These are phyloP conservation scores for Trogon surrucura DNA, from an alignment of 2,113 vertebrate genomes.

Conservation along the genomic window DNA sequence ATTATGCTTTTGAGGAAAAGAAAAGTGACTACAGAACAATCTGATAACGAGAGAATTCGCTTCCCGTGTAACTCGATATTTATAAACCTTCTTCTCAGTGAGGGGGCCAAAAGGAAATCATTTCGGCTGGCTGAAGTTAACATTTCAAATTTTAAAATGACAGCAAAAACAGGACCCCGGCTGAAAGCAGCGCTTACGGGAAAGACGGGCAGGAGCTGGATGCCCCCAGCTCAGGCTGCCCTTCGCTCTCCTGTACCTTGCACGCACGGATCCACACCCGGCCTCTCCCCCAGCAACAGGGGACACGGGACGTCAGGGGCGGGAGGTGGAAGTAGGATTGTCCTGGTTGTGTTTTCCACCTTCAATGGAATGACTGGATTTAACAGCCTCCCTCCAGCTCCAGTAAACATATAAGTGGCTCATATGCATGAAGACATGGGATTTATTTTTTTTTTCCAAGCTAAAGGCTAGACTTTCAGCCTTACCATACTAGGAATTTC, in stretches of 20 bases:
- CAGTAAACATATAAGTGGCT: not conserved
- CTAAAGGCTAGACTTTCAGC: not conserved
- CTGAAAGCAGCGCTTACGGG: not conserved
- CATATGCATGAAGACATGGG: rapidly evolving
- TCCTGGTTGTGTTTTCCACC: not conserved
- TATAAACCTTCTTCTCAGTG: slow-evolving; percentile 33
- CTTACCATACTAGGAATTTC: not conserved
- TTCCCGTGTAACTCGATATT: slow-evolving; percentile 52
- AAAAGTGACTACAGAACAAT: slow-evolving; percentile 64
- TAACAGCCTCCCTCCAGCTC: not conserved
- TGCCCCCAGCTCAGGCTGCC: not conserved
- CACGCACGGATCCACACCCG: not conserved
- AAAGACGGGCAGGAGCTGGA: not conserved
- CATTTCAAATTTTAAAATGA: slow-evolving; percentile 1
- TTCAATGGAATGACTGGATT: not conserved
- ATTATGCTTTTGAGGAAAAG: slow-evolving; percentile 71
- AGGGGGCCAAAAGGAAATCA: not conserved
- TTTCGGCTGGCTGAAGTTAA: slow-evolving; percentile 23
- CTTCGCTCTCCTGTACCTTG: not conserved
- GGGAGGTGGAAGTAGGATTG: not conserved
- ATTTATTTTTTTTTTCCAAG: not conserved
- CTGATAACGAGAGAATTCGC: slow-evolving; percentile 55
- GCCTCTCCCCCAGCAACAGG: not conserved
- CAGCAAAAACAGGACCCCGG: not conserved
- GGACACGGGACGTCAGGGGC: rapidly evolving